These are phyloP conservation scores for Eudyptes chrysolophus DNA, from an alignment of 2,113 vertebrate species.

Conservation along the genomic window DNA sequence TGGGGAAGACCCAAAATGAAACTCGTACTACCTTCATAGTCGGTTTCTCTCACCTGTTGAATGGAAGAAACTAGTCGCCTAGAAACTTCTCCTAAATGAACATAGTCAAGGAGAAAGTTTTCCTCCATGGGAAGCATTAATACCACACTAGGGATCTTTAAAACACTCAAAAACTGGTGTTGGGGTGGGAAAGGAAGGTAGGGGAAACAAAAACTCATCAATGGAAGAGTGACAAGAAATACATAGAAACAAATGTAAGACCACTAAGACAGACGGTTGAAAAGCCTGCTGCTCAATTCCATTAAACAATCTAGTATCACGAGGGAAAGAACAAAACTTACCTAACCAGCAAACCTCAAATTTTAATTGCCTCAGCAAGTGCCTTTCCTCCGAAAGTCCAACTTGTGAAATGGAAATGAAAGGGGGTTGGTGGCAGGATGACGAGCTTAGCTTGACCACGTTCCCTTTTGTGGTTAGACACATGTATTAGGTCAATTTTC, in stretches of 20 bases:
- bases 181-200: background rate
- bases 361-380: background rate
- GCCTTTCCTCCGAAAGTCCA: background rate
- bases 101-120: background rate
- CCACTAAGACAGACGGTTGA: too few relatives aligned
- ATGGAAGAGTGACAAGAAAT: background rate
- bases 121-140: background rate
- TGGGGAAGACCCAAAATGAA: background rate
- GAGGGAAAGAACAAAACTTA: background rate
- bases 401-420: background rate
- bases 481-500: background rate
- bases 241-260: background rate
- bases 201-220: background rate
- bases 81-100: background rate
- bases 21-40: background rate
- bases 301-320: background rate
- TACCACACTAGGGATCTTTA: background rate
- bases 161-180: background rate
- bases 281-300: background rate
- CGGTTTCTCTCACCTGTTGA: background rate
- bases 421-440: background rate
- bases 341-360: background rate
- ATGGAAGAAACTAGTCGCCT: background rate
- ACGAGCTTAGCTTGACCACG: accelerated
- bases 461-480: background rate